Conservation (phyloP, 2,888 invertebrate species). For the Cerastis leucographa region DNA sequence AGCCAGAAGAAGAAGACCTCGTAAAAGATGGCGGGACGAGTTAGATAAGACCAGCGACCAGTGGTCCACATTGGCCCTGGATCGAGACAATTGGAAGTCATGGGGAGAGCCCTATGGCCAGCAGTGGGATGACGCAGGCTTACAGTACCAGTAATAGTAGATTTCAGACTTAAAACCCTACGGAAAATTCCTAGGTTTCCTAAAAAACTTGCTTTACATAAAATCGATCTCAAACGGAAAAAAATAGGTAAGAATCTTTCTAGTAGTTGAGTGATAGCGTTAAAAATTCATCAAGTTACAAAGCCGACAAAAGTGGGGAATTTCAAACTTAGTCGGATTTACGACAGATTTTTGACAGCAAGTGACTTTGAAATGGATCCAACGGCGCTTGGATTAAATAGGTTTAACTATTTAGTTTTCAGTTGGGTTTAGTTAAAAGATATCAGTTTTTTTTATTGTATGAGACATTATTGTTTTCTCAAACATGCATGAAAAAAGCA, state of each 20-base stretch:
- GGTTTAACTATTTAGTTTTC: slow-evolving; percentile 24
- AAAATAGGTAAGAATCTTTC: background rate
- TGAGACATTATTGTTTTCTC: background rate
- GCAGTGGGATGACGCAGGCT: too few species aligned
- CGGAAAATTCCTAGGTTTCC: background rate
- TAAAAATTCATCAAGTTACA: background rate
- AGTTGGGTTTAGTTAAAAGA: background rate
- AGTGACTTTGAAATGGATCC: slow-evolving; percentile 53
- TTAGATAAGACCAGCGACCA: too few species aligned
- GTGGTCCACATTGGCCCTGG: too few species aligned
- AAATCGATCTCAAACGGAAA: background rate
- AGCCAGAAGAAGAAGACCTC: too few species aligned
- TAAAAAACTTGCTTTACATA: background rate
- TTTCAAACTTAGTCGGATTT: slow-evolving; percentile 44
- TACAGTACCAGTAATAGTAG: too few species aligned
- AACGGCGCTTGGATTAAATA: slow-evolving; percentile 32
- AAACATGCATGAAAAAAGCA: background rate
- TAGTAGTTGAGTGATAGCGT: background rate
- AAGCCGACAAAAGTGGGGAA: slow-evolving; percentile 11
- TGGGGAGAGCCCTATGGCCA: too few species aligned
- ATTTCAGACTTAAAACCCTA: too few species aligned
- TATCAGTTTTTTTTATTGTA: background rate
- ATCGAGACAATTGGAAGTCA: too few species aligned
- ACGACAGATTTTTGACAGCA: slow-evolving; percentile 34
- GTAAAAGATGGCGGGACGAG: too few species aligned